phyloP scores from a whole-genome alignment of 2,797 vertebrate genomes.

The Petrocephalus schoutedeni region DNA sequence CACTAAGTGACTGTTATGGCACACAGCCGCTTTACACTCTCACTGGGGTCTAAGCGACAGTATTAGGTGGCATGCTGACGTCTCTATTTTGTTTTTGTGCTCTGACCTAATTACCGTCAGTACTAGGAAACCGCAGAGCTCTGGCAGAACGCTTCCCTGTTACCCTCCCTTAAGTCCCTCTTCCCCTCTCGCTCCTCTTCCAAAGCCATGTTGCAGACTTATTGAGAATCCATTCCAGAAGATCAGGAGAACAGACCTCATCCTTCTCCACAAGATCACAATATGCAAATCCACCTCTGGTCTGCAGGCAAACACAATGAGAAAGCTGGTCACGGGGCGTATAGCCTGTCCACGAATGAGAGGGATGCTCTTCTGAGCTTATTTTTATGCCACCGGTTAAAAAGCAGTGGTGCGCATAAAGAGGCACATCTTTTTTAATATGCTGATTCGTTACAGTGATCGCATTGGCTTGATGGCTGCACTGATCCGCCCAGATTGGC shows the following conservation, averaged over 20 bases:
- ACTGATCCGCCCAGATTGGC: neutral
- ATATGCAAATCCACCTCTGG: neutral
- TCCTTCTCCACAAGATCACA: neutral
- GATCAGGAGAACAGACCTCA: neutral
- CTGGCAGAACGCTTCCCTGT: neutral
- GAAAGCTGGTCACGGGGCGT: neutral
- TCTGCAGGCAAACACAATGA: neutral
- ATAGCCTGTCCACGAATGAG: neutral
- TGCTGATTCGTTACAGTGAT: neutral
- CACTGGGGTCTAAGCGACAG: neutral
- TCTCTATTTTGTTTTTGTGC: neutral
- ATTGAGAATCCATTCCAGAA: neutral
- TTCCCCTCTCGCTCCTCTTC: neutral
- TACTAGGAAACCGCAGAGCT: neutral
- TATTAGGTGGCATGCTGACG: neutral
- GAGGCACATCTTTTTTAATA: neutral
- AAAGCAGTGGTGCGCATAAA: neutral
- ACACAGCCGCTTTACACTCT: neutral
- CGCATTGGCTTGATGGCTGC: neutral
- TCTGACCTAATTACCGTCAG: neutral
- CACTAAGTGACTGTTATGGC: neutral
- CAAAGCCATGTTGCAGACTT: no score
- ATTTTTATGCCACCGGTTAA: neutral
- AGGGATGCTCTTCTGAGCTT: neutral
- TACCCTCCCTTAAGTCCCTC: neutral